Base-by-base conservation (phyloP, 2,888 invertebrate species). In the Rugalucina vietnamica region DNA sequence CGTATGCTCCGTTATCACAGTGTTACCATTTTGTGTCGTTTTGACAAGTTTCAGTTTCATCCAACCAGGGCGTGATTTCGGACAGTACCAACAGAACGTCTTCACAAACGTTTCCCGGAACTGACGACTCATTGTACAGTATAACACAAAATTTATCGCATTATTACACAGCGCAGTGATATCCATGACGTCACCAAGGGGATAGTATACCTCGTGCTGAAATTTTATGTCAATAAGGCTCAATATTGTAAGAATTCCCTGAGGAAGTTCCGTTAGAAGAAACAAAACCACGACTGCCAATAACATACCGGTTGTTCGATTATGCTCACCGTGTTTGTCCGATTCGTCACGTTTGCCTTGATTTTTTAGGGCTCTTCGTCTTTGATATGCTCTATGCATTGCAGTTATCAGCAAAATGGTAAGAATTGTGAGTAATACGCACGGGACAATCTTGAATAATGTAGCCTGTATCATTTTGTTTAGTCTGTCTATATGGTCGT, bases 91-190 rank as follows among this genome's bases (percentile, higher is more conserved):
- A 69, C 87, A 87, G 32, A 87, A 87, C 43, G 84, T 87, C 29
- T 96, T 96, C 18, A 93, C 91, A 90, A 96, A 96, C 0, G 96
- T 96, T 77, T 95, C 92, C 27, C 99, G 96, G 95, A 99, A 99
- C 96, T 98, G 98, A 86, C 97, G 96, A 85, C 98, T 98, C 98
- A 99, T 98, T 76, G 97, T 96, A 93, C 98, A 98, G 94, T 98
- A 99, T 65, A 99, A 96, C 78, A 98, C 97, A 93, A 99, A 99
- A 95, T 98, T 99, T 82, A 98, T 97, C 0, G 98, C 97, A 12
- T 98, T 98, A 95, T 98, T 99, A 91, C 98, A 95, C 81, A 99
- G 96, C 0, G 98, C 98, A 93, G 98, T 95, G 84, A 98, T 97
- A 95, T 99, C 98, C 97, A 98, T 97, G 75, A 98, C 94, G 93